Evolutionary conservation across 2,113 vertebrate species (phyloP), one percentile per base, ranked within the genome.

Genomic region (Apaloderma vittatum): DNA sequence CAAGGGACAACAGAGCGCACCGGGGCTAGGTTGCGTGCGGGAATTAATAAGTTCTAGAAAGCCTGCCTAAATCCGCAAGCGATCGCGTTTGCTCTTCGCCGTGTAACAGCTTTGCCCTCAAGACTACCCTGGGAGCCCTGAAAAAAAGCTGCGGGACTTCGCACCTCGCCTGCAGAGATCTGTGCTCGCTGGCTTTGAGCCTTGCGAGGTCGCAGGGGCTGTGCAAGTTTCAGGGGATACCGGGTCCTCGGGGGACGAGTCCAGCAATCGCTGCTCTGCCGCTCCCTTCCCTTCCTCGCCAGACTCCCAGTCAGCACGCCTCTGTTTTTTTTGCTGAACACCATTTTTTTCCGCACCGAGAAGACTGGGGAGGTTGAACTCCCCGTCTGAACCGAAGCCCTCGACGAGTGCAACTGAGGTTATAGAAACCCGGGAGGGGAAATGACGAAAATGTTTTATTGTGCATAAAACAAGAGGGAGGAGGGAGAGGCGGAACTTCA

Each of bases 371-470:
- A 97, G 76, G 76, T 94, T 91, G 75, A 96, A 78, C 80, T 91
- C 92, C 57, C 49, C 7, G 24, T 79, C 95, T 96, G 94, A 94
- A 92, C 76, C 51, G 49, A 86, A 94, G 95, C 90, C 88, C 80
- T 96, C 73, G 57, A 57, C 11, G 94, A 75, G 95, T 95, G 97
- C 88, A 97, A 94, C 76, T 89, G 76, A 95, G 96, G 94, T 90
- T 94, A 94, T 46, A 95, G 95, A 92, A 95, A 94, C 81, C 91
- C 23, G 57, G 88, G 66, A 92, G 94, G 80, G 90, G 93, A 97
- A 97, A 96, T 97, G 91, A 96, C 70, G 93, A 94, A 87, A 78
- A 86, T 34, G 58, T 34, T 92, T 96, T 93, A 95, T 94, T 92
- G 90, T 84, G 91, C 87, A 84, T 92, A 92, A 91, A 94, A 95